Percentiles rank a stretch among this genome's conserved stretches.
Conservation (phyloP, 2,888 invertebrate species). For the Cantharis flavilabris region DNA sequence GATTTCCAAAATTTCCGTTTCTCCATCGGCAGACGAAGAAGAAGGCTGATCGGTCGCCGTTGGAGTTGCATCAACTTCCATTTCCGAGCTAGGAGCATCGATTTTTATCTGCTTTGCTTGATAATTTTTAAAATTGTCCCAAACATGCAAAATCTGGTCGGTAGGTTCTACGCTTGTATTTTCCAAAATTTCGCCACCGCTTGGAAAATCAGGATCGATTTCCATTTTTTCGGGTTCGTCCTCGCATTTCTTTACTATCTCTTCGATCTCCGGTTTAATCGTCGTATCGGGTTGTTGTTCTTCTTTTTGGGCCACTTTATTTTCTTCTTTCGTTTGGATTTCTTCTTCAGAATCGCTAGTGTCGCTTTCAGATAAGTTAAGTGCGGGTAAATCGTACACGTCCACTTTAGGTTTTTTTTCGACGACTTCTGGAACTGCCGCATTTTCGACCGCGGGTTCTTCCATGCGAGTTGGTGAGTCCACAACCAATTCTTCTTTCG, state of each 20-base stretch:
- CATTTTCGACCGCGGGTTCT: constrained; percentile 43
- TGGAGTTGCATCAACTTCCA: constrained; percentile 17
- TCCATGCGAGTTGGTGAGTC: constrained; percentile 39
- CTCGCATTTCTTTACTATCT: constrained; percentile 37
- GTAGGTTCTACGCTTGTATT: constrained; percentile 53
- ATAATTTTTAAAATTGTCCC: constrained; percentile 78
- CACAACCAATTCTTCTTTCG: constrained; percentile 26
- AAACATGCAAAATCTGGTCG: constrained; percentile 70
- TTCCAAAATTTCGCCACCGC: constrained; percentile 6
- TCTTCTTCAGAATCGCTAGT: constrained; percentile 66
- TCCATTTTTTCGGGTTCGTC: constrained; percentile 18
- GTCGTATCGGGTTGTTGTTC: constrained; percentile 11
- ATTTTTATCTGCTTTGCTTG: constrained; percentile 70
- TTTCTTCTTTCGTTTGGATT: constrained; percentile 34
- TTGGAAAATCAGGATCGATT: constrained; percentile 16
- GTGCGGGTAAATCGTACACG: constrained; percentile 74
- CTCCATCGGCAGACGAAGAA: not conserved
- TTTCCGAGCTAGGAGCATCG: constrained; percentile 41
- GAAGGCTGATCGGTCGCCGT: not conserved
- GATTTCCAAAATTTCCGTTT: not conserved
- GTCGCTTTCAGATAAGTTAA: constrained; percentile 85
- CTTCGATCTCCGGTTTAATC: constrained; percentile 40
- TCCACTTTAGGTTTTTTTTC: constrained; percentile 61
- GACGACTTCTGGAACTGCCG: constrained; percentile 49
- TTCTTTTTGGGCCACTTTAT: not conserved